These are phyloP conservation scores for Mycteria americana DNA, from an alignment of 2,797 vertebrate genomes.

Conservation along the genomic window DNA sequence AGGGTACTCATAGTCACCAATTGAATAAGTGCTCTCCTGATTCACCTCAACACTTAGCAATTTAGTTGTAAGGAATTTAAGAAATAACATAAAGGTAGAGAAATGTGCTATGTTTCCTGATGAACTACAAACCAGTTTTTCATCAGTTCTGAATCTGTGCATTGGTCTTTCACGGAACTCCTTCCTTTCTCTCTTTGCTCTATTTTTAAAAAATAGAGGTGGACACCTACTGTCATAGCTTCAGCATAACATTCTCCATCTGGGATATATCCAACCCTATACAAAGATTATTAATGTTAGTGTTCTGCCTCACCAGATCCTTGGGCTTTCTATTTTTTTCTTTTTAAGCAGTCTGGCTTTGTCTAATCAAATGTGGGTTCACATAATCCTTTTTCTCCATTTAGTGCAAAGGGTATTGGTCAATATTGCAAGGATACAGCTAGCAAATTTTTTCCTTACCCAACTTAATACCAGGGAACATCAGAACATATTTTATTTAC, in stretches of 20 bases:
- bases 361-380: background rate
- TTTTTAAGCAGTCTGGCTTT: background rate
- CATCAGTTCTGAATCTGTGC: background rate
- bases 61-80: background rate
- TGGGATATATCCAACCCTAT: background rate
- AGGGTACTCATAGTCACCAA: background rate
- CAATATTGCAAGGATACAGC: background rate
- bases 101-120: background rate
- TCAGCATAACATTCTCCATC: background rate
- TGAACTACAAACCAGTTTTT: background rate
- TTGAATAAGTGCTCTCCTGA: background rate
- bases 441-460: background rate
- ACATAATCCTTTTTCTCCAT: background rate
- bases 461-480: background rate
- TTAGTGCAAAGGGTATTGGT: background rate
- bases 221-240: background rate
- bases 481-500: background rate
- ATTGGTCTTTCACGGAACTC: background rate
- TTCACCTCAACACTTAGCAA: background rate
- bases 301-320: background rate
- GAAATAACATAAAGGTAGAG: background rate
- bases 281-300: background rate
- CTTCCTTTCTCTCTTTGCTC: background rate
- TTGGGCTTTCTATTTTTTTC: background rate
- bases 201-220: background rate